phyloP scores from a whole-genome alignment of 2,113 vertebrate species.

The Trogon melanurus region DNA sequence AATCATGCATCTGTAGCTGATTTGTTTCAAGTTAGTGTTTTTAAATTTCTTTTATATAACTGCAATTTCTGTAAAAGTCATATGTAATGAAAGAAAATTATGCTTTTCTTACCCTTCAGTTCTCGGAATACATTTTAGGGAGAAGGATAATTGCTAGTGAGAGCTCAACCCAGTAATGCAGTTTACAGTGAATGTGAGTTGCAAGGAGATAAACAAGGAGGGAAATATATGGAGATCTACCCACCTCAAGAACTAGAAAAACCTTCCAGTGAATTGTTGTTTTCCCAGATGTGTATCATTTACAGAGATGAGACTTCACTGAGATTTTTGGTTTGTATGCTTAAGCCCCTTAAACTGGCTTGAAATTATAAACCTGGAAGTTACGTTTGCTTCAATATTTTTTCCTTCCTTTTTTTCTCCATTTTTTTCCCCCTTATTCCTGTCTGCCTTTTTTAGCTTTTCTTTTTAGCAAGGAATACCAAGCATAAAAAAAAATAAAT shows the following conservation, averaged over 20 bases:
- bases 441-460: neutral
- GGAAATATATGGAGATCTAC: neutral
- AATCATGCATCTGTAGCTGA: neutral
- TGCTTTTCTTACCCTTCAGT: slow-evolving; percentile 10
- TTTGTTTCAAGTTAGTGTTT: slow-evolving; percentile 6
- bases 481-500: neutral
- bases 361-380: neutral
- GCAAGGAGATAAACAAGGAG: slow-evolving; percentile 30
- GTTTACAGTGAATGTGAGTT: neutral
- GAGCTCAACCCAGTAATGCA: neutral
- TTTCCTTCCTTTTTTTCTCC: too few relatives aligned
- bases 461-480: neutral
- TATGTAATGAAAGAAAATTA: slow-evolving; percentile 50
- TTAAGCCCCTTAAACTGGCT: neutral
- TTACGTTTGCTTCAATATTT: neutral
- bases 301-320: neutral
- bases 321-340: neutral
- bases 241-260: slow-evolving; percentile 11
- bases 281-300: neutral
- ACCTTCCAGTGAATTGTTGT: neutral
- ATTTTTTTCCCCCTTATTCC: neutral
- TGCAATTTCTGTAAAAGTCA: slow-evolving; percentile 23
- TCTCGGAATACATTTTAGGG: slow-evolving; percentile 26
- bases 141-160: slow-evolving; percentile 35
- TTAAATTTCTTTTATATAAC: neutral